Percentiles rank a stretch among this genome's conserved stretches.
These are phyloP conservation scores for Tiaroga cobitis DNA, from an alignment of 2,797 vertebrate genomes.

Conservation along the genomic window DNA sequence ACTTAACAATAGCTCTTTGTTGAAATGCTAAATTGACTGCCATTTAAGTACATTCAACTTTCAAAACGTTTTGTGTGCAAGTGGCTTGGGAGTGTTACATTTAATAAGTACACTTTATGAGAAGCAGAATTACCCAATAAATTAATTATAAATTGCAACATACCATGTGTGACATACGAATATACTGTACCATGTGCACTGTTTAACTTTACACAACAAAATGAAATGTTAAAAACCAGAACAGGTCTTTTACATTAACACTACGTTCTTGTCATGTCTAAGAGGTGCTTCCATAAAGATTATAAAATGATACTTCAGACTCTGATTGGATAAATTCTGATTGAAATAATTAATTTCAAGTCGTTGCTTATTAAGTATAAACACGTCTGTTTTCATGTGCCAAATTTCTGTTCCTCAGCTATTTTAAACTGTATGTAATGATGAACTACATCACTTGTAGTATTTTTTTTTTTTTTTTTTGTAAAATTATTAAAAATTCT, in stretches of 20 bases:
- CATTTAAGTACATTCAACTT: neutral
- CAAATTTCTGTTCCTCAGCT: neutral
- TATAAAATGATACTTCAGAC: neutral
- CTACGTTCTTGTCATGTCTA: neutral
- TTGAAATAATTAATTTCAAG: neutral
- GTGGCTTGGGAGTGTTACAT: neutral
- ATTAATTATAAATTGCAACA: neutral
- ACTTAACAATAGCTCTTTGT: slow-evolving; percentile 14
- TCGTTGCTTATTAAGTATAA: neutral
- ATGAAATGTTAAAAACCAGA: neutral
- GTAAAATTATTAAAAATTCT: neutral
- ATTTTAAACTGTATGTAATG: neutral
- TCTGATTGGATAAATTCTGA: neutral
- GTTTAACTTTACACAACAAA: neutral
- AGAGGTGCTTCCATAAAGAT: neutral
- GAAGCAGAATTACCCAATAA: neutral
- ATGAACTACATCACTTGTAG: too few relatives aligned
- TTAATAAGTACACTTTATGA: neutral
- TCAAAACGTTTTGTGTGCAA: neutral
- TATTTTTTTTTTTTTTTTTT: neutral
- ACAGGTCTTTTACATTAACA: neutral
- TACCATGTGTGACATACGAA: too few relatives aligned
- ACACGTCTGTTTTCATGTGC: neutral
- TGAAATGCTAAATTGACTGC: slow-evolving; percentile 1
- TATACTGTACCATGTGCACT: neutral